Evolutionary conservation across 1,140 invertebrate species (phyloP), one percentile per base, ranked within the genome.

Genomic region (Anastrepha ludens): DNA sequence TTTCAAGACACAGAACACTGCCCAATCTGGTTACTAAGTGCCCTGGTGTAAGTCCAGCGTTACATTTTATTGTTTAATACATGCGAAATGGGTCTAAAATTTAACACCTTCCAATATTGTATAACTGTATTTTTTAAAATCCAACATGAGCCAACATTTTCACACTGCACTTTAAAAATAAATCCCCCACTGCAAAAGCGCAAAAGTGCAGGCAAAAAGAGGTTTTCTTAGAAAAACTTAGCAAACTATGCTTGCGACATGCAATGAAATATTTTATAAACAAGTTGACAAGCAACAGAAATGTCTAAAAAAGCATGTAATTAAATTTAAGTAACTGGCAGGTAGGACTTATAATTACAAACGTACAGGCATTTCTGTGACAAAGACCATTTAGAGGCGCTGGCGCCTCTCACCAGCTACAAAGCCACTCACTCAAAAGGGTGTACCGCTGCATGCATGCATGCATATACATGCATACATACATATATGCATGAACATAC

Each of bases 321-420:
- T 81, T 81, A 81, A 81, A 55, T 3, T 81, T 81, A 81, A 81
- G 74, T 81, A 50, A 81, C 74, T 55, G 74, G 47, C 44, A 81
- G 74, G 74, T 58, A 55, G 20, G 58, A 29, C 29, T 29, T 29
- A 29, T 29, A 81, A 81, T 81, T 81, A 81, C 44, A 58, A 8
- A 20, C 15, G 20, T 17, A 81, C 44, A 29, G 1, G 1, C 29
- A 55, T 55, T 8, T 55, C 11, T 67, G 60, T 4, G 17, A 4
- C 60, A 13, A 62, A 8, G 13, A 4, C 47, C 74, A 29, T 55
- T 81, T 58, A 55, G n/a, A 81, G 74, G 3, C 7, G 74, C 47
- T 81, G 74, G 74, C 74, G 74, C 74, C 74, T 58, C 20, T 81
- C 74, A 55, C 9, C 5, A 62, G 60, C 60, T 1, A 15, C 60